phyloP scores from a whole-genome alignment of 2,113 vertebrate genomes.

The Miniopterus natalensis region DNA sequence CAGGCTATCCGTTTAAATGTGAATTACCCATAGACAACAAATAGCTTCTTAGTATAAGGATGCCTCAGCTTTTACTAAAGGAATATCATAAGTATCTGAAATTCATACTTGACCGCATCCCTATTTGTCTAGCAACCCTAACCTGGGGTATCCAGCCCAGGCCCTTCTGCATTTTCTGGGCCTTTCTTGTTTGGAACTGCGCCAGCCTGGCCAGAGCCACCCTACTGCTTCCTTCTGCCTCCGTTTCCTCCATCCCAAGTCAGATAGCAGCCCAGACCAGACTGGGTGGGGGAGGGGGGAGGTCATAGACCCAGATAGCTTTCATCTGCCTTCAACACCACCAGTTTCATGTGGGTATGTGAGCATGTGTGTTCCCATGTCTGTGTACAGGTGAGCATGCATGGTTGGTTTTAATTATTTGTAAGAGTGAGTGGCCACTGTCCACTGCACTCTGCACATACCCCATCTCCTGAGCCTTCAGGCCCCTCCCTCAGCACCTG shows the following conservation, averaged over 20 bases:
- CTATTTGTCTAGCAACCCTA: neutral
- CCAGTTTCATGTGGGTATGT: neutral
- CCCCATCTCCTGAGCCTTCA: neutral
- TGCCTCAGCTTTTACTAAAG: neutral
- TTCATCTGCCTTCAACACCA: neutral
- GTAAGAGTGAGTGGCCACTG: neutral
- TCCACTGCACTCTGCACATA: neutral
- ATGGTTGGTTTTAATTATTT: neutral
- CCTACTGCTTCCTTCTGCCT: neutral
- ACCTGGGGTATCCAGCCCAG: too few species aligned
- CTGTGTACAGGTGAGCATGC: neutral
- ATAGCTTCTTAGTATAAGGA: rapidly evolving
- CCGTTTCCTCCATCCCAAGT: neutral
- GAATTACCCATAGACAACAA: rapidly evolving
- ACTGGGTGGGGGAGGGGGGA: rapidly evolving
- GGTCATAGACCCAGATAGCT: neutral
- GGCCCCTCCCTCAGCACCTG: neutral
- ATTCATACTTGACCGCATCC: too few species aligned
- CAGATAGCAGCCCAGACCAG: neutral
- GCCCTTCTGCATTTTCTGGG: neutral
- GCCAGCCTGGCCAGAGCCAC: neutral
- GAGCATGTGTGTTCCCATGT: neutral
- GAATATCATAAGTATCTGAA: neutral
- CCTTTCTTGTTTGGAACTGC: neutral
- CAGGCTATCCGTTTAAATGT: rapidly evolving